Conservation (phyloP, 2,797 vertebrate genomes). For the Zenarchopterus dispar region DNA sequence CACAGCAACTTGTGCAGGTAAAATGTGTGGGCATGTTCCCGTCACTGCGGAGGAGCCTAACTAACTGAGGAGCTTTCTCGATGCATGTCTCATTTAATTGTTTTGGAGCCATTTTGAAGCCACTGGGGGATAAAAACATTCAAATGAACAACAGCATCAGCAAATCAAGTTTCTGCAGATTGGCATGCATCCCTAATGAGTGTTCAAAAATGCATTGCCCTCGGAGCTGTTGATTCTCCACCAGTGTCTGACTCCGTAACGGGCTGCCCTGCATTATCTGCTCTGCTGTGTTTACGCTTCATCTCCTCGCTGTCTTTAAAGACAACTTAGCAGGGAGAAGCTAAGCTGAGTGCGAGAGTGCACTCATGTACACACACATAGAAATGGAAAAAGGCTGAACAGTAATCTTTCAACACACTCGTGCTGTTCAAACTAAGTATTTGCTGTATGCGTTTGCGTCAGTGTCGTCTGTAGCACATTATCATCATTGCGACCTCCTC, state of each 20-base stretch:
- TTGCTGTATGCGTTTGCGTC: constrained; percentile 42
- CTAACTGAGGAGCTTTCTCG: constrained; percentile 28
- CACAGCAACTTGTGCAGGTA: constrained; percentile 39
- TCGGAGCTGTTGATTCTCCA: constrained; percentile 66
- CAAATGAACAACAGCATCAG: constrained; percentile 73
- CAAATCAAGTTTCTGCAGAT: constrained; percentile 71
- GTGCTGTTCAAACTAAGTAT: constrained; percentile 57
- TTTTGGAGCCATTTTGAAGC: constrained; percentile 52
- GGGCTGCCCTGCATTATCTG: constrained; percentile 64
- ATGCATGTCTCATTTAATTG: constrained; percentile 55
- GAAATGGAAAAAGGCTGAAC: constrained; percentile 23
- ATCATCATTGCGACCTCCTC: constrained; percentile 75
- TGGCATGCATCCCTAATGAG: constrained; percentile 76
- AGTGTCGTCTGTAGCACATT: constrained; percentile 59
- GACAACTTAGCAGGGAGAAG: constrained; percentile 74
- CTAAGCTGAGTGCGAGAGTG: constrained; percentile 51
- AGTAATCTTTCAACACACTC: constrained; percentile 63
- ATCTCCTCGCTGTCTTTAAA: constrained; percentile 77
- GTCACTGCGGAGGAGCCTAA: constrained; percentile 10
- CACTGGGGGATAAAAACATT: constrained; percentile 54
- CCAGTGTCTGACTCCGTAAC: constrained; percentile 66
- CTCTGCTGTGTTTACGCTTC: constrained; percentile 74
- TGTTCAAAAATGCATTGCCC: constrained; percentile 42
- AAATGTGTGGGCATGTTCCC: constrained; percentile 12
- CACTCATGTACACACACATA: background rate